Conservation (phyloP, 2,797 vertebrate species). For the Lateolabrax maculatus region DNA sequence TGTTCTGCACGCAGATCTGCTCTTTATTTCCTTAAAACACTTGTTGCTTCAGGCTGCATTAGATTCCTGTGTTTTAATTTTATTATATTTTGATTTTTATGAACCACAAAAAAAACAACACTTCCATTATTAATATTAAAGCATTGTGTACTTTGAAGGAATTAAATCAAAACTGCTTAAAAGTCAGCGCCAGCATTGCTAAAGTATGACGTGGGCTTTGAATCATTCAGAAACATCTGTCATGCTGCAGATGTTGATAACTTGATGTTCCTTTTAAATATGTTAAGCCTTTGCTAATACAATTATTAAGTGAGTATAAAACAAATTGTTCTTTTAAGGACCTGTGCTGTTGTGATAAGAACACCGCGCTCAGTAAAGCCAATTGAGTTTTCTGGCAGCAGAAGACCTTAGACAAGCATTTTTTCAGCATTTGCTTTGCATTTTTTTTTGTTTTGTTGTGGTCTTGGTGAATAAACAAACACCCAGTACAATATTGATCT, state of each 20-base stretch:
- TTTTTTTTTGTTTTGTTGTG: constrained; percentile 25
- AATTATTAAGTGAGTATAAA: neutral
- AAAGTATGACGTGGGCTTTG: neutral
- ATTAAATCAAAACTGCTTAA: neutral
- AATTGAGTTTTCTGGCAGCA: constrained; percentile 19
- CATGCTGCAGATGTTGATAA: constrained; percentile 34
- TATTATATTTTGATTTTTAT: neutral
- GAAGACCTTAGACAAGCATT: neutral
- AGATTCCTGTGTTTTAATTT: neutral
- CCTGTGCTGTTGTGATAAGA: neutral
- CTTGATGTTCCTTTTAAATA: constrained; percentile 25
- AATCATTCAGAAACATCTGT: constrained; percentile 51
- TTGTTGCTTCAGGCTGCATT: neutral
- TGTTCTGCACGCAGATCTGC: constrained; percentile 36
- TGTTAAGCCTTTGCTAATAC: too few species aligned
- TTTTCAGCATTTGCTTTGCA: constrained; percentile 27
- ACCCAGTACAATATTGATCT: constrained; percentile 50
- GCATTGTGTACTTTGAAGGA: constrained; percentile 3
- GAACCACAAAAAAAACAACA: neutral
- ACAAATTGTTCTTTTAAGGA: neutral
- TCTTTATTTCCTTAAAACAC: constrained; percentile 20
- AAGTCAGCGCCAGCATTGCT: constrained; percentile 4
- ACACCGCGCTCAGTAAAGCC: neutral
- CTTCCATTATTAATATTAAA: constrained; percentile 3
- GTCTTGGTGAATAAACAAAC: constrained; percentile 43